These are phyloP conservation scores for Monopis laevigella DNA, from an alignment of 2,888 invertebrate genomes.

Conservation along the genomic window DNA sequence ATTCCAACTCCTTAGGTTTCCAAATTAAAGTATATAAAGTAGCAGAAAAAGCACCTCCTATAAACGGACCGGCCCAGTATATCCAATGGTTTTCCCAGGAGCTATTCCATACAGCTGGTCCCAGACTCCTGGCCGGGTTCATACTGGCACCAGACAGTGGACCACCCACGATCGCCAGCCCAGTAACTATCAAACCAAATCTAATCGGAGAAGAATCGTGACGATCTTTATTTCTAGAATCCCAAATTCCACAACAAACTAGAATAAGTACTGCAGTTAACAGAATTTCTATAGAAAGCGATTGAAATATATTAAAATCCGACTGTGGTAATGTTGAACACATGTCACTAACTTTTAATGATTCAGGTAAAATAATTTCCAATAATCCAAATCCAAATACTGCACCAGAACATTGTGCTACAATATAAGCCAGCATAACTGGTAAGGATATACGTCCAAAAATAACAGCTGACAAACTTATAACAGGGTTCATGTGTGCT, in stretches of 20 bases:
- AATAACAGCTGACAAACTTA: conserved; percentile 73
- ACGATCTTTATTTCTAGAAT: conserved; percentile 71
- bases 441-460: conserved; percentile 63
- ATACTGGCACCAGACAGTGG: conserved; percentile 76
- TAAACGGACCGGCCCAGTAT: conserved; percentile 73
- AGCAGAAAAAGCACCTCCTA: conserved; percentile 37
- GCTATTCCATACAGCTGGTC: conserved; percentile 75
- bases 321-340: conserved; percentile 71
- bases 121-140: conserved; percentile 78
- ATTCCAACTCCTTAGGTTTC: neutral
- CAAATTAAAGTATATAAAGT: conserved; percentile 17
- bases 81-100: conserved; percentile 76
- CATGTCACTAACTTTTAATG: conserved; percentile 42
- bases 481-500: conserved; percentile 80
- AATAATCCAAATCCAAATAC: conserved; percentile 75
- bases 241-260: conserved; percentile 78
- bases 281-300: conserved; percentile 69
- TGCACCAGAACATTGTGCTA: conserved; percentile 74
- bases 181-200: conserved; percentile 73
- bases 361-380: conserved; percentile 49
- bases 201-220: conserved; percentile 72
- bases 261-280: conserved; percentile 72
- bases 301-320: conserved; percentile 55
- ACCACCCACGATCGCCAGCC: conserved; percentile 72
- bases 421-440: conserved; percentile 68